phyloP scores from a whole-genome alignment of 2,797 vertebrate genomes.

The Cynodonichthys magdalenae region DNA sequence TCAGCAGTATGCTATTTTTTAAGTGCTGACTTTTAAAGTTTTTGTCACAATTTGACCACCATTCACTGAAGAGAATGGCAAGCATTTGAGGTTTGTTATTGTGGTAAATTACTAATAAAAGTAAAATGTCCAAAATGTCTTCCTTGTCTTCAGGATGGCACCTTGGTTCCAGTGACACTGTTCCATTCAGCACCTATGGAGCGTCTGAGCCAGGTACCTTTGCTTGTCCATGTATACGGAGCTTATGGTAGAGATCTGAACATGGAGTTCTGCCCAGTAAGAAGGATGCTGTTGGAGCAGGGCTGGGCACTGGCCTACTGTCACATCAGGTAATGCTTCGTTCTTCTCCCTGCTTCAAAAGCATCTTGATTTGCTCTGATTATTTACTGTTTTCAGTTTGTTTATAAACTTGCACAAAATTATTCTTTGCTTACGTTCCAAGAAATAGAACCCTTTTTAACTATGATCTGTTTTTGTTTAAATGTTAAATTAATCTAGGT shows the following conservation, averaged over 20 bases:
- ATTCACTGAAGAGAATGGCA: too few species aligned
- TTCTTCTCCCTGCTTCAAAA: not conserved
- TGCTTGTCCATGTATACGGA: constrained; percentile 94
- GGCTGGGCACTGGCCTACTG: constrained; percentile 96
- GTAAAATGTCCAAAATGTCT: not conserved
- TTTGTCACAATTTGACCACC: constrained; percentile 8
- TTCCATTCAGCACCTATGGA: constrained; percentile 82
- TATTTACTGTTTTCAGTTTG: too few species aligned
- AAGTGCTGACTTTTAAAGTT: not conserved
- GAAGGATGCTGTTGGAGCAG: constrained; percentile 87
- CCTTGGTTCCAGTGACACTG: constrained; percentile 89
- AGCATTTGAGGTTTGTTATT: too few species aligned
- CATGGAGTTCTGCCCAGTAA: constrained; percentile 92
- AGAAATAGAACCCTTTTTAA: too few species aligned
- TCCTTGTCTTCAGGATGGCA: constrained; percentile 83
- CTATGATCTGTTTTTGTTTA: too few species aligned
- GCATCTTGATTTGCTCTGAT: too few species aligned
- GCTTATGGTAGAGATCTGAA: constrained; percentile 92
- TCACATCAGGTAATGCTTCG: constrained; percentile 88
- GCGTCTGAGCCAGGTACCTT: constrained; percentile 81
- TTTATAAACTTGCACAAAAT: too few species aligned
- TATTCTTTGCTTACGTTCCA: too few species aligned
- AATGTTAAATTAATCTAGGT: too few species aligned
- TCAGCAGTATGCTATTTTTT: not conserved
- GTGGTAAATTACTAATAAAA: too few species aligned